Conservation (phyloP, 2,888 invertebrate species). For the Schizaphis graminum region DNA sequence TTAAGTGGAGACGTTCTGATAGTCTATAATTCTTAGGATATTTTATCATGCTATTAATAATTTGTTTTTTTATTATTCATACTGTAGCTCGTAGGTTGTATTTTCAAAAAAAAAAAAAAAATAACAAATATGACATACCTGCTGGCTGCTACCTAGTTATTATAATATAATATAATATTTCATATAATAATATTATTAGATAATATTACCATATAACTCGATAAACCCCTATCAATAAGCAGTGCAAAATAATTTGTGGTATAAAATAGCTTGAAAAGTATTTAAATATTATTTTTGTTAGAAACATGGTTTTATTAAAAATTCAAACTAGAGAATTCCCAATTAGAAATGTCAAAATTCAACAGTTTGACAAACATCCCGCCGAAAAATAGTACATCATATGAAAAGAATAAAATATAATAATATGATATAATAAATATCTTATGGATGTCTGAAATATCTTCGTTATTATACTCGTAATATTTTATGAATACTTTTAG, state of each 20-base stretch:
- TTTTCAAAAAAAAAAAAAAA: not conserved
- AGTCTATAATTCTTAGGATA: not conserved
- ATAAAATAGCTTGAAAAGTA: not conserved
- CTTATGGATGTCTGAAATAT: not conserved
- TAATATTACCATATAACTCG: not conserved
- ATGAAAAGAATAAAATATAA: too few species aligned
- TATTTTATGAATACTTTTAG: slow-evolving; percentile 20
- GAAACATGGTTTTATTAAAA: too few species aligned
- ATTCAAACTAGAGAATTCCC: too few species aligned
- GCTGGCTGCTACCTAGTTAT: not conserved
- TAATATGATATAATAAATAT: not conserved
- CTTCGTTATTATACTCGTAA: not conserved
- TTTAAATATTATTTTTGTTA: not conserved
- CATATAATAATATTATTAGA: not conserved
- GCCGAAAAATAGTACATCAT: too few species aligned
- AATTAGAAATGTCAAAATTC: too few species aligned
- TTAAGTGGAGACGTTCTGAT: not conserved
- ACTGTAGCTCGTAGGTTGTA: not conserved
- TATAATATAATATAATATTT: not conserved
- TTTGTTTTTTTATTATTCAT: not conserved
- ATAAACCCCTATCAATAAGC: not conserved
- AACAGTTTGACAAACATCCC: too few species aligned
- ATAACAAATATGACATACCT: not conserved
- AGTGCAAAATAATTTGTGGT: not conserved
- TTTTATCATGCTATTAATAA: not conserved